Conservation (phyloP, 2,113 vertebrate species). For the Lepisosteus osseus region DNA sequence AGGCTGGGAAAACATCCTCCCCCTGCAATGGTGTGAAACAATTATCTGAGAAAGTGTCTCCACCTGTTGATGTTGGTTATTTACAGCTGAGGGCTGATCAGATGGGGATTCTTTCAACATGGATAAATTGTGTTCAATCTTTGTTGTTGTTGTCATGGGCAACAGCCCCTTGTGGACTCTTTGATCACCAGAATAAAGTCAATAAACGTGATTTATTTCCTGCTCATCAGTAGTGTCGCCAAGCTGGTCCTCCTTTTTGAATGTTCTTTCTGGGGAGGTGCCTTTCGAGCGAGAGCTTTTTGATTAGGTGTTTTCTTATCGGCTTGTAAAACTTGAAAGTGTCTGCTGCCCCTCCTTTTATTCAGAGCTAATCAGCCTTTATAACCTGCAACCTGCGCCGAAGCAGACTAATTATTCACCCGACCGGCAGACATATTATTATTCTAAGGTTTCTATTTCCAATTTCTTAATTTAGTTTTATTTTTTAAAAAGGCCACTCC, state of each 20-base stretch:
- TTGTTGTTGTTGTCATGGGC: slow-evolving; percentile 23
- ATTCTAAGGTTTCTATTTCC: too few relatives aligned
- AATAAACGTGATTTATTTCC: slow-evolving; percentile 19
- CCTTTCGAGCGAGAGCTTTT: slow-evolving; percentile 29
- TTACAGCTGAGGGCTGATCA: slow-evolving; percentile 28
- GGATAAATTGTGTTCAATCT: slow-evolving; percentile 19
- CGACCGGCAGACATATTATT: too few relatives aligned
- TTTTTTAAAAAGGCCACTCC: too few relatives aligned
- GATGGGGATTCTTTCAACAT: slow-evolving; percentile 18
- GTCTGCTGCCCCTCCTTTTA: too few relatives aligned
- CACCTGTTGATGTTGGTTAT: slow-evolving; percentile 25
- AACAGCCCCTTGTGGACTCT: slow-evolving; percentile 15
- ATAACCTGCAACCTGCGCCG: too few relatives aligned
- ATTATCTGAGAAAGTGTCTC: slow-evolving; percentile 19
- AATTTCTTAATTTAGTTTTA: too few relatives aligned
- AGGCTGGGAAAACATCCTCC: slow-evolving; percentile 28
- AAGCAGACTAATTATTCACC: too few relatives aligned
- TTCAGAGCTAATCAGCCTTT: too few relatives aligned
- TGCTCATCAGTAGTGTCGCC: slow-evolving; percentile 23
- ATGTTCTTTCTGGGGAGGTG: slow-evolving; percentile 22
- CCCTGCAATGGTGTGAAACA: slow-evolving; percentile 9
- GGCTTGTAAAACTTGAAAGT: too few relatives aligned
- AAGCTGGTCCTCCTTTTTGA: slow-evolving; percentile 27
- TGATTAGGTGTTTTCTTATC: slow-evolving; percentile 23
- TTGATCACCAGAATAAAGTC: too few relatives aligned